phyloP scores from a whole-genome alignment of 2,113 vertebrate genomes.

The Stomatorhinus ivindoensis region DNA sequence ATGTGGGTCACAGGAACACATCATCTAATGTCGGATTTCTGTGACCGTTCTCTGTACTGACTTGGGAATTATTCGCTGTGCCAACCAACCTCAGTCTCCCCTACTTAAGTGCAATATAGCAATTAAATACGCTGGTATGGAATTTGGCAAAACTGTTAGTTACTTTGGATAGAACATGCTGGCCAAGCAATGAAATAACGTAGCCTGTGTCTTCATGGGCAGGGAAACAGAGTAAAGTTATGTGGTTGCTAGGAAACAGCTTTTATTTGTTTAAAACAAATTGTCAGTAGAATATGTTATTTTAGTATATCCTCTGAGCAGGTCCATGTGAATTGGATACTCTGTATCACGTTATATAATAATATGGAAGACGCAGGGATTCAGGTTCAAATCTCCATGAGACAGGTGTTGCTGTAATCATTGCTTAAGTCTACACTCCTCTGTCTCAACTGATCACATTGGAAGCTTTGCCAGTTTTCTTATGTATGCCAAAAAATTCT shows the following conservation, averaged over 20 bases:
- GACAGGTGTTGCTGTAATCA: not conserved
- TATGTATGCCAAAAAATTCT: not conserved
- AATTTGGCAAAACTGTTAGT: not conserved
- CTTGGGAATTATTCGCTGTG: not conserved
- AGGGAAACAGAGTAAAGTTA: not conserved
- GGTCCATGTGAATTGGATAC: not conserved
- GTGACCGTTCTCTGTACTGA: not conserved
- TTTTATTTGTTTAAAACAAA: constrained; percentile 1
- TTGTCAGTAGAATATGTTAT: constrained; percentile 8
- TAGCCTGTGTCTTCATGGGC: not conserved
- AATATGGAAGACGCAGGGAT: not conserved
- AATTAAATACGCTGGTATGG: not conserved
- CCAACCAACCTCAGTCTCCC: not conserved
- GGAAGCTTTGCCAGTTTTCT: not conserved
- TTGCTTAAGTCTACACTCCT: not conserved
- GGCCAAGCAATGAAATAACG: not conserved
- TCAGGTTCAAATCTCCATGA: not conserved
- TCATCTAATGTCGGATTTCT: not conserved
- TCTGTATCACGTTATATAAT: not conserved
- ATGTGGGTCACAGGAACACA: not conserved
- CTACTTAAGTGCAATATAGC: not conserved
- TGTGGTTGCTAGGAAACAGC: constrained; percentile 2
- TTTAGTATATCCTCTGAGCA: not conserved
- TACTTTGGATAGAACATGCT: constrained; percentile 3
- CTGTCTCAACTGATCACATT: not conserved